These are phyloP conservation scores for Pseudomugil gertrudae DNA, from an alignment of 2,797 vertebrate species.

Conservation along the genomic window DNA sequence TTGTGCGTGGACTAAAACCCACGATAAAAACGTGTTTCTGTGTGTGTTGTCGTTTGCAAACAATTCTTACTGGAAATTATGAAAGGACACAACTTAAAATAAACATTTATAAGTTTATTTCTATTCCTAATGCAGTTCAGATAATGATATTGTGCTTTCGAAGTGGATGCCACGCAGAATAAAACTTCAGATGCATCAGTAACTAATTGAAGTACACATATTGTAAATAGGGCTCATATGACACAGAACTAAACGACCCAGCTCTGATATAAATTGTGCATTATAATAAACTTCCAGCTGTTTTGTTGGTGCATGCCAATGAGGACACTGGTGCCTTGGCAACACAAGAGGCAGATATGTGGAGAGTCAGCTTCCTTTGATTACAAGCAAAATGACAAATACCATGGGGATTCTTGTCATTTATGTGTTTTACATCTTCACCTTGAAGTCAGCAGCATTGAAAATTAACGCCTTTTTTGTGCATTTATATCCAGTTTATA, in stretches of 20 bases:
- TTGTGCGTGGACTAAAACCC: too few relatives aligned
- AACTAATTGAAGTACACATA: not conserved
- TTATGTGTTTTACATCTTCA: constrained; percentile 20
- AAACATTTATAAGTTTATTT: too few relatives aligned
- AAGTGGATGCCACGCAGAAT: not conserved
- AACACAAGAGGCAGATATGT: constrained; percentile 32
- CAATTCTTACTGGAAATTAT: too few relatives aligned
- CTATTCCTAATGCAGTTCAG: not conserved
- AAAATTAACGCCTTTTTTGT: constrained; percentile 3
- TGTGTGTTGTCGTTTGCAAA: too few relatives aligned
- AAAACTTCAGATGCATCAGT: too few relatives aligned
- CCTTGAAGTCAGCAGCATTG: constrained; percentile 6
- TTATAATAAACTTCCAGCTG: constrained; percentile 40
- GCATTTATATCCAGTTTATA: constrained; percentile 8
- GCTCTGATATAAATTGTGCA: too few relatives aligned
- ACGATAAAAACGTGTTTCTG: too few relatives aligned
- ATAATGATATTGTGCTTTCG: not conserved
- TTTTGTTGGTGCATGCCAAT: constrained; percentile 41
- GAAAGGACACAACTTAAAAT: too few relatives aligned
- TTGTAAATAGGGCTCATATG: not conserved
- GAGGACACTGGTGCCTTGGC: constrained; percentile 28
- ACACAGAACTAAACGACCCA: too few relatives aligned
- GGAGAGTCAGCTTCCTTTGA: constrained; percentile 42
- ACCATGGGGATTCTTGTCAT: constrained; percentile 24
- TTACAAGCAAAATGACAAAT: constrained; percentile 40